Evolutionary conservation across 2,888 invertebrate species (phyloP), one percentile per base, ranked within the genome.

Genomic region (Iphiclides podalirius): DNA sequence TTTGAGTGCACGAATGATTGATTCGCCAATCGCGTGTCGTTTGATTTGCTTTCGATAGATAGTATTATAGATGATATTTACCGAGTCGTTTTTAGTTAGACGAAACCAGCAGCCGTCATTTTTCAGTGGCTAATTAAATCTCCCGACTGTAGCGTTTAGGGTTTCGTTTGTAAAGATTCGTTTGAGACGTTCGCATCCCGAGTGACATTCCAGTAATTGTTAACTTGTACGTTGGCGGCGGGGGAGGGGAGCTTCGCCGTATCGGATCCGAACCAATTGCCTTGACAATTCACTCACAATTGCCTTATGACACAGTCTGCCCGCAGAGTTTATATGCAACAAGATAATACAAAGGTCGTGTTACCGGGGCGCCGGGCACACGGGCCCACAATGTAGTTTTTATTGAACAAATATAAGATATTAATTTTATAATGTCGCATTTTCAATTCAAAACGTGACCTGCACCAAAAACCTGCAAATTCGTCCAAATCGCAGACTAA

Each of bases 341-440:
- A 84, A 83, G 78, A 86, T 75, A 80, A 88, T 88, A 88, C 88
- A 87, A 88, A 88, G 86, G 87, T 73, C 86, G 86, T 85, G 87
- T 88, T 87, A 87, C 88, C 87, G 85, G 86, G 87, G 82, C 84
- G 74, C 86, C 85, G 86, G 87, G 85, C 77, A 79, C 83, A 83
- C 85, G 79, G 87, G 86, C 87, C 88, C 88, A 85, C 86, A 85
- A 80, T 87, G 84, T 88, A 88, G 86, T 87, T 88, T 85, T 85
- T 88, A 88, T 79, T 87, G 87, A 88, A 88, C 88, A 87, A 88
- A 88, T 88, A 87, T 87, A 88, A 88, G 81, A 87, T 87, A 88
- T 88, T 88, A 87, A 87, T 87, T 88, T 88, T 86, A 87, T 87
- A 87, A 87, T 79, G 82, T 81, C 54, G 82, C 72, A 77, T 77